phyloP scores from a whole-genome alignment of 2,113 vertebrate species.

The Mesocricetus auratus region DNA sequence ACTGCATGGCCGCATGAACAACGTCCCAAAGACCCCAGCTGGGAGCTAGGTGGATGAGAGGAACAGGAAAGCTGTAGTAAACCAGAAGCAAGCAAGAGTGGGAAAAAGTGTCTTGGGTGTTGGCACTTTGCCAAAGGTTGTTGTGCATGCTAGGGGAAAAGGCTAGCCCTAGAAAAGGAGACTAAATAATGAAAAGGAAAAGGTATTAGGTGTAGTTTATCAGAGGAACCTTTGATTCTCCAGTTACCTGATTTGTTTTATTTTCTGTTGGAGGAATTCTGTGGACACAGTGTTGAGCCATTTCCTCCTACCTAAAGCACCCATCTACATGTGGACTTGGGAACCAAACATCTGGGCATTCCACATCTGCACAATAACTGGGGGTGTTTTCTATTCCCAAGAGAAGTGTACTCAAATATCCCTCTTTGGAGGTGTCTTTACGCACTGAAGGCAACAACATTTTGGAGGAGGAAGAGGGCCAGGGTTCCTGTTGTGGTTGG shows the following conservation, averaged over 20 bases:
- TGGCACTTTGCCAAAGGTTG: not conserved
- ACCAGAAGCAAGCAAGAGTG: not conserved
- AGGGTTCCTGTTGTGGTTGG: not conserved
- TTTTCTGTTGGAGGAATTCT: conserved; percentile 1
- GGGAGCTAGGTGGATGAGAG: not conserved
- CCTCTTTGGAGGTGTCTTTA: not conserved
- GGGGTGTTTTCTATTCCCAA: not conserved
- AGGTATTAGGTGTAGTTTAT: not conserved
- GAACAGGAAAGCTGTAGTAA: not conserved
- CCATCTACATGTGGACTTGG: not conserved
- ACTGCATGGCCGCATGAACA: accelerated
- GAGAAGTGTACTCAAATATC: not conserved
- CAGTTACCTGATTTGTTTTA: not conserved
- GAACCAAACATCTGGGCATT: not conserved
- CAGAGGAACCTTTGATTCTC: not conserved
- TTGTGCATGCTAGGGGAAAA: not conserved
- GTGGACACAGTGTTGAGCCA: not conserved
- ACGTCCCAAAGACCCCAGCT: not conserved
- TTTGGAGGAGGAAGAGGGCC: not conserved
- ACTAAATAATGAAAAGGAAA: not conserved
- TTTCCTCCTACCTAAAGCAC: not conserved
- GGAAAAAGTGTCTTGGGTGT: not conserved
- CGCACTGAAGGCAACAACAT: not conserved
- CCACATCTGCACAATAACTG: not conserved
- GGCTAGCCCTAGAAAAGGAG: not conserved